These are phyloP conservation scores for Ifrita kowaldi DNA, from an alignment of 2,113 vertebrate genomes.

Conservation along the genomic window DNA sequence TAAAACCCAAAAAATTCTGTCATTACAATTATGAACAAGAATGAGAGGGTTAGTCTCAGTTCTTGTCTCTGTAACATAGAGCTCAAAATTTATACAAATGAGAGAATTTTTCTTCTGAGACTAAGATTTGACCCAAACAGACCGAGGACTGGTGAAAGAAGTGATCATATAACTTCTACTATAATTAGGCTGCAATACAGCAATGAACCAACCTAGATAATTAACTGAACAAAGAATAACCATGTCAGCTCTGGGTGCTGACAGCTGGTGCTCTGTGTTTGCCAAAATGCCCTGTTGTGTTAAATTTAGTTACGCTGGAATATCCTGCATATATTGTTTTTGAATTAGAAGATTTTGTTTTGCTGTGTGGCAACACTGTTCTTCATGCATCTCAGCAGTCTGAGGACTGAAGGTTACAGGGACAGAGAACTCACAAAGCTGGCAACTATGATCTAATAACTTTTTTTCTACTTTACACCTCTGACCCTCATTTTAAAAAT, in stretches of 20 bases:
- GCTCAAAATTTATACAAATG: background rate
- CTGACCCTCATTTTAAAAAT: slow-evolving; percentile 23
- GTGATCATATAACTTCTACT: background rate
- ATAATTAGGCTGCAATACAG: background rate
- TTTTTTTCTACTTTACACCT: background rate
- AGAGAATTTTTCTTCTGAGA: background rate
- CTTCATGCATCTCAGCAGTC: background rate
- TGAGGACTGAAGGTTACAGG: background rate
- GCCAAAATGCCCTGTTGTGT: background rate
- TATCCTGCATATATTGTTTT: background rate
- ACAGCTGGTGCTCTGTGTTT: slow-evolving; percentile 40
- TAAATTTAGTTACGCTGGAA: background rate
- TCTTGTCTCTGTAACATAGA: background rate
- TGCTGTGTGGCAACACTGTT: background rate
- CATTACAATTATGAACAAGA: background rate
- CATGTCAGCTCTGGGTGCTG: background rate
- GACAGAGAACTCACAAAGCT: background rate
- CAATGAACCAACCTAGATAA: slow-evolving; percentile 19
- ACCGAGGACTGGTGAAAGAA: background rate
- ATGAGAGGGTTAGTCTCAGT: background rate
- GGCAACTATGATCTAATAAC: background rate
- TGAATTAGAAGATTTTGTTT: background rate
- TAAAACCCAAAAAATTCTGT: background rate
- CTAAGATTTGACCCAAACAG: background rate
- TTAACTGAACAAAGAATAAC: slow-evolving; percentile 22